phyloP scores from a whole-genome alignment of 1,140 invertebrate genomes.

The Macrobrachium nipponense region DNA sequence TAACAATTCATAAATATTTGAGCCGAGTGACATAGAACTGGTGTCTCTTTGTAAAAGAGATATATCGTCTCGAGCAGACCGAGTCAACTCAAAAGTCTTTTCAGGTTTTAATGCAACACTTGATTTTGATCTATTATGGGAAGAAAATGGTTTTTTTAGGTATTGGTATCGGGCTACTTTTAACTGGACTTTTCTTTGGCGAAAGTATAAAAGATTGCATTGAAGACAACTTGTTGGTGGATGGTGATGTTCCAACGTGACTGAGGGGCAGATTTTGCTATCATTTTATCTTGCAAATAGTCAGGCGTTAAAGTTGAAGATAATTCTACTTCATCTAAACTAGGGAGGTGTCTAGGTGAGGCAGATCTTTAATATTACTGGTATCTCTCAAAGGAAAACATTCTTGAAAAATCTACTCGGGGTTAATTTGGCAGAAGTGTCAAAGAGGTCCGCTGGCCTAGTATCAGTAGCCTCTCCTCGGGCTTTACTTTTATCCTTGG shows the following conservation, averaged over 20 bases:
- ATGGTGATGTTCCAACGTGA: constrained; percentile 52
- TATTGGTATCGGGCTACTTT: constrained; percentile 40
- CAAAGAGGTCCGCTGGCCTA: constrained; percentile 43
- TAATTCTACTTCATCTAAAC: constrained; percentile 57
- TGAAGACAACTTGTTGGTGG: constrained; percentile 41
- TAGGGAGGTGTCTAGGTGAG: constrained; percentile 53
- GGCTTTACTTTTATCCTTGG: constrained; percentile 31
- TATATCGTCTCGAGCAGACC: constrained; percentile 55
- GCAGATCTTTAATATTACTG: constrained; percentile 32
- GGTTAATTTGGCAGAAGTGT: constrained; percentile 10
- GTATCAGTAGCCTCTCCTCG: constrained; percentile 37
- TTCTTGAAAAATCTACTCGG: constrained; percentile 40
- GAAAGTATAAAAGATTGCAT: constrained; percentile 57
- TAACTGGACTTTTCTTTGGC: constrained; percentile 48
- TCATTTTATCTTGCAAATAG: constrained; percentile 51
- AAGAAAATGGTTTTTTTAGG: constrained; percentile 57
- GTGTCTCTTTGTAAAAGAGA: constrained; percentile 54
- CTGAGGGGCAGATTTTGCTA: constrained; percentile 44
- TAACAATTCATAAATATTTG: constrained; percentile 61
- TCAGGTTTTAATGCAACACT: constrained; percentile 62
- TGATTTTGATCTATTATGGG: constrained; percentile 61
- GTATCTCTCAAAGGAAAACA: constrained; percentile 47
- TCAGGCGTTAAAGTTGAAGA: constrained; percentile 48
- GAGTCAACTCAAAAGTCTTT: constrained; percentile 46
- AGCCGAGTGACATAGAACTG: constrained; percentile 47